Percentiles rank a stretch among this genome's conserved stretches.
These are phyloP conservation scores for Myocastor coypus DNA, from an alignment of 2,113 vertebrate species.

Conservation along the genomic window DNA sequence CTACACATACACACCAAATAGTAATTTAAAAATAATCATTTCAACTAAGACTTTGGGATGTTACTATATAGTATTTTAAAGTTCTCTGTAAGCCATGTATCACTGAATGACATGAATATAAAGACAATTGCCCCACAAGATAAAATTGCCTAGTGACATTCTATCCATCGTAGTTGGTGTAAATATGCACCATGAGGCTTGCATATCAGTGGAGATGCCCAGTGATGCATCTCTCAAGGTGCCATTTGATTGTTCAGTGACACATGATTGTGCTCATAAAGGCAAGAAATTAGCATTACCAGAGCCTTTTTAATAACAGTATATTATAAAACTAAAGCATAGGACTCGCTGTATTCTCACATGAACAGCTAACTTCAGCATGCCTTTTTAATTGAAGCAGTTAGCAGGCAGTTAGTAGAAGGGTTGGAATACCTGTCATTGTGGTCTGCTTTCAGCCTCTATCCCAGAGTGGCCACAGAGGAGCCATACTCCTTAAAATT, in stretches of 20 bases:
- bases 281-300: accelerated
- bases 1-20: background rate
- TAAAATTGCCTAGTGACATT: background rate
- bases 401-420: background rate
- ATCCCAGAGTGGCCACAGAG: background rate
- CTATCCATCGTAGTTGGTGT: background rate
- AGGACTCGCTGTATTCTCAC: background rate
- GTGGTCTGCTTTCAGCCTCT: background rate
- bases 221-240: background rate
- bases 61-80: background rate
- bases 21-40: background rate
- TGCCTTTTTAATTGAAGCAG: background rate
- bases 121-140: background rate
- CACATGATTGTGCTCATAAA: background rate
- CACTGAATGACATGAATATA: background rate
- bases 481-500: background rate
- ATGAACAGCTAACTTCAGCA: background rate
- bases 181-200: background rate
- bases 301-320: background rate
- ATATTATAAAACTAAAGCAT: background rate
- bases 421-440: background rate
- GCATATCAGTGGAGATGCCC: background rate
- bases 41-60: background rate
- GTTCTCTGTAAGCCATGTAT: background rate
- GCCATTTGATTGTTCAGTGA: background rate